A percentile compares a stretch with the other conserved stretches of the same genome.
These are phyloP conservation scores for Notoglanidium macrostoma DNA, from an alignment of 2,797 vertebrate genomes.

Conservation along the genomic window DNA sequence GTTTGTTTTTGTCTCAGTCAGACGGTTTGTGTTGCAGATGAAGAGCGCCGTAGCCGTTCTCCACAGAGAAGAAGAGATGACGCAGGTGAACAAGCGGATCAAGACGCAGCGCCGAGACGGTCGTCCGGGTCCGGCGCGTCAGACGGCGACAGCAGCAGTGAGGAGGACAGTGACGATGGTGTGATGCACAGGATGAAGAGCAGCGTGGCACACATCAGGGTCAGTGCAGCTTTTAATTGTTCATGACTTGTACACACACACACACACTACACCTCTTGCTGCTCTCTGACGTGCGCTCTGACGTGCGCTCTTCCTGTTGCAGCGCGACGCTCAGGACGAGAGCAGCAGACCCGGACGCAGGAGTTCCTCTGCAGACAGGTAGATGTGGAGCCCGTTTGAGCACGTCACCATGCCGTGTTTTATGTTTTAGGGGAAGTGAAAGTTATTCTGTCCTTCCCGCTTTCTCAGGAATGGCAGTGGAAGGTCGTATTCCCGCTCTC, in stretches of 20 bases:
- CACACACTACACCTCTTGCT: not conserved
- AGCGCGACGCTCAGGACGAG: constrained; percentile 51
- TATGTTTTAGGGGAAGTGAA: not conserved
- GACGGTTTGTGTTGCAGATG: constrained; percentile 37
- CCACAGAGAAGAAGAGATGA: constrained; percentile 45
- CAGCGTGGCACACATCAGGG: constrained; percentile 77
- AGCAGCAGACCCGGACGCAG: constrained; percentile 36
- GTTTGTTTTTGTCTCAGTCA: too few species aligned
- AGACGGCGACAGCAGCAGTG: constrained; percentile 60
- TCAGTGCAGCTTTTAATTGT: constrained; percentile 53
- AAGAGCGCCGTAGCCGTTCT: not conserved
- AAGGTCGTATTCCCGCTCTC: constrained; percentile 49
- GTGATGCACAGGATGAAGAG: constrained; percentile 71
- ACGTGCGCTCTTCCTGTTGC: constrained; percentile 26
- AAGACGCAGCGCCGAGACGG: constrained; percentile 32
- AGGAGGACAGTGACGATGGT: constrained; percentile 65
- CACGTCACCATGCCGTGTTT: not conserved
- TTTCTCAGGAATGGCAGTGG: constrained; percentile 49
- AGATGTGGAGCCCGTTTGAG: not conserved
- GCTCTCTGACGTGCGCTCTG: not conserved
- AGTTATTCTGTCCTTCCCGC: not conserved
- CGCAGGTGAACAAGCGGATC: constrained; percentile 23
- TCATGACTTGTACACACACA: too few species aligned
- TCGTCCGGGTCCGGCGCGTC: constrained; percentile 61
- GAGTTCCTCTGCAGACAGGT: constrained; percentile 50